A percentile compares a stretch with the other conserved stretches of the same genome.
phyloP scores from a whole-genome alignment of 2,113 vertebrate species.

The Psilopogon haemacephalus region DNA sequence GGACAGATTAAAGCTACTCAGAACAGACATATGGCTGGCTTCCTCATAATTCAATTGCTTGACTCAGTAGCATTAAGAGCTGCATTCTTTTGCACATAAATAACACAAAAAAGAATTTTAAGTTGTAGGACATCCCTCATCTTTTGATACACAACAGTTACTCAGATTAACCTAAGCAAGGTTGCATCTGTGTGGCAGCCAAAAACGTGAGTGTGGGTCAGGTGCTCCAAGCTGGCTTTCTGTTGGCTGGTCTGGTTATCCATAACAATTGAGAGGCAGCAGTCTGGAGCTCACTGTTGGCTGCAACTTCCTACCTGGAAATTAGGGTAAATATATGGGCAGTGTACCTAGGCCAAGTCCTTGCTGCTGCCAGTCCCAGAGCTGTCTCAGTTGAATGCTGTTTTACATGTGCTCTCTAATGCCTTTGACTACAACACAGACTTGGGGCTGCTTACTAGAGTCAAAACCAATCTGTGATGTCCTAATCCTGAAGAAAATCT shows the following conservation, averaged over 20 bases:
- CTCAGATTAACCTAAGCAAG: neutral
- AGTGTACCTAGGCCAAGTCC: neutral
- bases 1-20: neutral
- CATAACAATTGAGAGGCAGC: neutral
- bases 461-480: neutral
- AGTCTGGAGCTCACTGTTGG: neutral
- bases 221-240: neutral
- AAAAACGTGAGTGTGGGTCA: rapidly evolving
- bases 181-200: neutral
- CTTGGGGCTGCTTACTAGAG: neutral
- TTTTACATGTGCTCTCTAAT: neutral
- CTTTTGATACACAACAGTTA: neutral
- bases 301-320: neutral
- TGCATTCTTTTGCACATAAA: neutral
- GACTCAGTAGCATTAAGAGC: neutral
- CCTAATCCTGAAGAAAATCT: neutral
- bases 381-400: neutral
- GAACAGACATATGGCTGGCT: neutral
- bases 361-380: neutral
- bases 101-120: neutral
- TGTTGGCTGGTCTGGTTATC: neutral
- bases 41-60: neutral
- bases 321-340: neutral
- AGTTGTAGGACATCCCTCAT: neutral
- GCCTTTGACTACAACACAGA: neutral